Evolutionary conservation across 2,888 invertebrate genomes (phyloP).

Genomic region (Coleophora flavipennella): DNA sequence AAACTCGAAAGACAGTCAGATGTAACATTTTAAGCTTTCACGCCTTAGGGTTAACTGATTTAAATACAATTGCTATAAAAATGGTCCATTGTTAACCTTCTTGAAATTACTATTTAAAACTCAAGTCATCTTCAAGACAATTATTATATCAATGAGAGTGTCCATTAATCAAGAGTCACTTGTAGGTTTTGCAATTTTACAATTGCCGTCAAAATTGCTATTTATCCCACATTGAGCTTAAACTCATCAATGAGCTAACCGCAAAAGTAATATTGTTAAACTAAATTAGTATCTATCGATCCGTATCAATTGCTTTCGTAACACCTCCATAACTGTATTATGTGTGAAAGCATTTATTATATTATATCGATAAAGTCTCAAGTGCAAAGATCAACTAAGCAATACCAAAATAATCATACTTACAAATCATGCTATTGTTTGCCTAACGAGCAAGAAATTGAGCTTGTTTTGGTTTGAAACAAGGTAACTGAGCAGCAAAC

Average conservation of each 20-base stretch:
- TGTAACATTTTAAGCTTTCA: background rate
- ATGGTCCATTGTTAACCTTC: background rate
- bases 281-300: slow-evolving; percentile 13
- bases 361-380: slow-evolving; percentile 19
- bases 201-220: slow-evolving; percentile 1
- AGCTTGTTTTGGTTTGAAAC: too few species aligned
- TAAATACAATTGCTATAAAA: background rate
- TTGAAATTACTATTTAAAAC: too few species aligned
- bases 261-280: slow-evolving; percentile 14
- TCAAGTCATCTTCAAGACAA: too few species aligned
- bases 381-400: slow-evolving; percentile 13
- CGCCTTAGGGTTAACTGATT: too few species aligned
- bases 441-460: too few species aligned
- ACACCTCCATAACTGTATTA: slow-evolving; percentile 39
- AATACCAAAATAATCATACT: too few species aligned
- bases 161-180: too few species aligned
- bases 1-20: too few species aligned
- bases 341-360: slow-evolving; percentile 44
- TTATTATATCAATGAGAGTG: too few species aligned
- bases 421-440: too few species aligned
- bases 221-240: background rate
- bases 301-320: slow-evolving; percentile 30
- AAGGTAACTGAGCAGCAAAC: background rate
- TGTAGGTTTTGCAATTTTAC: slow-evolving; percentile 1
- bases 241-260: background rate